Conservation (phyloP, 2,113 vertebrate species). For the Paracyprichromis sp. region DNA sequence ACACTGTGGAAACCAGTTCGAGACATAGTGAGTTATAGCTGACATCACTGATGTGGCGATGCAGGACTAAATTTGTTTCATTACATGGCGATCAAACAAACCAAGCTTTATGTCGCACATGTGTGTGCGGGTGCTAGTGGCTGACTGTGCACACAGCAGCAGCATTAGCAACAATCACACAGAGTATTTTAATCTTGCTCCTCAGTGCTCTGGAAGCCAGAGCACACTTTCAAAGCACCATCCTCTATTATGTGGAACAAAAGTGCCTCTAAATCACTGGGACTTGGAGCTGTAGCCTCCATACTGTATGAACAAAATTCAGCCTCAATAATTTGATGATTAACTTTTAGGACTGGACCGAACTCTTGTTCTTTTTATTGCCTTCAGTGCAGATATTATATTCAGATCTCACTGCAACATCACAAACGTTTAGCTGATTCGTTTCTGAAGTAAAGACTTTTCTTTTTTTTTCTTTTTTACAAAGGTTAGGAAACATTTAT, state of each 20-base stretch:
- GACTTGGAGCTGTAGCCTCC: background rate
- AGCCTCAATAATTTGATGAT: background rate
- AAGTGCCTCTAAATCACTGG: rapidly evolving
- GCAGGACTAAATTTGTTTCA: background rate
- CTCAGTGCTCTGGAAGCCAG: rapidly evolving
- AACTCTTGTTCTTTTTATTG: background rate
- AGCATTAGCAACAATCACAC: background rate
- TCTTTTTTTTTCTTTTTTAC: background rate
- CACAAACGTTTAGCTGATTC: rapidly evolving
- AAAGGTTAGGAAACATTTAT: background rate
- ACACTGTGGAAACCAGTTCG: background rate
- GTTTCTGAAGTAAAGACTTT: background rate
- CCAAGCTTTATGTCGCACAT: background rate
- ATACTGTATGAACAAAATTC: background rate
- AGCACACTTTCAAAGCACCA: background rate
- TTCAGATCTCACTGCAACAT: background rate
- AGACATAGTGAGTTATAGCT: background rate
- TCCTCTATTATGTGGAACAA: background rate
- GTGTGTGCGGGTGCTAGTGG: background rate
- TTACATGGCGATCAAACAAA: rapidly evolving
- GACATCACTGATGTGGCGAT: background rate
- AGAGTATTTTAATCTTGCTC: background rate
- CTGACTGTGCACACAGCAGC: background rate
- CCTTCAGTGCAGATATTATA: background rate
- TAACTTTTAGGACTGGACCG: background rate